Conservation (phyloP, 2,113 vertebrate genomes). For the Rhinogobius similis region DNA sequence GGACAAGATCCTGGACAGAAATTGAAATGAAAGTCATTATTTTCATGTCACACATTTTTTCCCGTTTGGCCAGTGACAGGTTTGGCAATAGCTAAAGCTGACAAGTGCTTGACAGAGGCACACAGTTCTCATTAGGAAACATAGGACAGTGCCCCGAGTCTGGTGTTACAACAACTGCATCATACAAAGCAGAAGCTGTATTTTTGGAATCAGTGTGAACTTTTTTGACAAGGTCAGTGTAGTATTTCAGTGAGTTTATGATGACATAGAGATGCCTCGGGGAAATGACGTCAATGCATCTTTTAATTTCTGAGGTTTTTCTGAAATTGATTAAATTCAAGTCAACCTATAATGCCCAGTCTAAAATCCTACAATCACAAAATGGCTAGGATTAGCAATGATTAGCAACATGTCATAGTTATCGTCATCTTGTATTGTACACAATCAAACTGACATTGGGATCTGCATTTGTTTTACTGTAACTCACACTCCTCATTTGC, state of each 20-base stretch:
- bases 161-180: background rate
- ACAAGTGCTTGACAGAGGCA: background rate
- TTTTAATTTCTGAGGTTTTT: constrained; percentile 7
- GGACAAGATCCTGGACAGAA: background rate
- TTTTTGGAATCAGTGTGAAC: background rate
- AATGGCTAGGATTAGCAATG: background rate
- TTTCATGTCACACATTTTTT: constrained; percentile 28
- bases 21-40: constrained; percentile 6
- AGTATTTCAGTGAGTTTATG: constrained; percentile 6
- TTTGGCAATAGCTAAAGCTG: constrained; percentile 13
- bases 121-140: constrained; percentile 8
- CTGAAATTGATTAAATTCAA: constrained; percentile 4
- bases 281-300: background rate
- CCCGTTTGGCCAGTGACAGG: constrained; percentile 13
- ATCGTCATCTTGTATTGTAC: background rate
- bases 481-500: constrained; percentile 1
- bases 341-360: background rate
- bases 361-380: constrained; percentile 14
- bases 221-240: background rate
- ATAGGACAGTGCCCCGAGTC: background rate
- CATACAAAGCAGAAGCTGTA: background rate
- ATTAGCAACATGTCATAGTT: background rate
- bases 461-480: constrained; percentile 5
- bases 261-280: background rate
- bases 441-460: background rate